Evolutionary conservation across 2,113 vertebrate genomes (phyloP), one percentile per base, ranked within the genome.

Genomic region (Neopipo cinnamomea): DNA sequence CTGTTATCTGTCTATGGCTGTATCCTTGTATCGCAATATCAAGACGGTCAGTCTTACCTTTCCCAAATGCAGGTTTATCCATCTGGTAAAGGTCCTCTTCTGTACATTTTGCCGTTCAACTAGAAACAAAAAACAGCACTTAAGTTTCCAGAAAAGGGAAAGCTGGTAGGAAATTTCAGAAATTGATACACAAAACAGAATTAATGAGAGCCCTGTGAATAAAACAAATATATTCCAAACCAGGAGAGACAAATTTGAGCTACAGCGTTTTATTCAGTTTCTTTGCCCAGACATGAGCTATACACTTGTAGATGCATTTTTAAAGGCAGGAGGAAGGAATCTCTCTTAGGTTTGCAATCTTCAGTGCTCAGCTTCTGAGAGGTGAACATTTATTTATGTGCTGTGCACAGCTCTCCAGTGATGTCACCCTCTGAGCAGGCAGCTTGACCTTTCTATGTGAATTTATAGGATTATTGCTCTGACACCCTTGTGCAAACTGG

Each of bases 71-170:
- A 99, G 98, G 95, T 99, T 99, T 85, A 99, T 99, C 99, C 99
- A 99, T 82, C 99, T 98, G 11, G 99, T 99, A 86, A 99, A 99
- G 21, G 99, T 99, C 92, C 99, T 98, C 98, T 99, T 99, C 99
- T 99, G 99, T 49, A 99, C 99, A 94, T 98, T 98, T 79, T 99
- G 99, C 19, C 99, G 97, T 95, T 99, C 99, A 27, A 99, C 99
- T 99, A 97, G 27, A 97, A 97, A 94, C 28, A 94, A 97, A 96
- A 97, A 87, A 55, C 52, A 91, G 66, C 85, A 77, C 11, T 84
- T 91, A 59, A 67, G 17, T 74, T 93, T 58, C 63, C 65, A 62
- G 59, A 89, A 83, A 42, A 75, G 25, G 9, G 22, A 81, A 85
- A 78, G 27, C 14, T 44, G 19, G 15, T 19, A 68, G 55, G 47